Conservation (phyloP, 2,888 invertebrate species). For the Ischnura elegans region DNA sequence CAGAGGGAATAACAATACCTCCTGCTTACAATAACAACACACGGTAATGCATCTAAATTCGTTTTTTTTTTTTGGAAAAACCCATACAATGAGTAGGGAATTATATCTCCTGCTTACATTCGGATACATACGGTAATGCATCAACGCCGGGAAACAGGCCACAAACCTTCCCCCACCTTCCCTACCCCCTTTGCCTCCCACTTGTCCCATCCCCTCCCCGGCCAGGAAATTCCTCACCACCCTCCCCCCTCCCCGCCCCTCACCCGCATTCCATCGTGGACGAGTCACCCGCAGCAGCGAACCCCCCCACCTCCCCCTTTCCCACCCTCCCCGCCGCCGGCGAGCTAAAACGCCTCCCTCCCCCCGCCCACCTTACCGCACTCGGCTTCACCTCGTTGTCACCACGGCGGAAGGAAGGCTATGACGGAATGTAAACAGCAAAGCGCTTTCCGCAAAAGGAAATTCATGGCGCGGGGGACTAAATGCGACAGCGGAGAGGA, state of each 20-base stretch:
- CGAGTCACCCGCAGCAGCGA: slow-evolving; percentile 50
- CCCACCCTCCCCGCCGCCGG: background rate
- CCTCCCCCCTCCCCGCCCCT: background rate
- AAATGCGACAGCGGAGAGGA: background rate
- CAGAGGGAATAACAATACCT: no score
- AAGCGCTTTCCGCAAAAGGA: slow-evolving; percentile 47
- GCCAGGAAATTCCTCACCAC: slow-evolving; percentile 36
- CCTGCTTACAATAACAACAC: no score
- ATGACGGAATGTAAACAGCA: slow-evolving; percentile 60
- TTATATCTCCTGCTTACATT: background rate
- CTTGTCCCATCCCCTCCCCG: slow-evolving; percentile 18
- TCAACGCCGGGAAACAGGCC: slow-evolving; percentile 55
- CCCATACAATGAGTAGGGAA: no score
- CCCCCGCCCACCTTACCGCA: background rate
- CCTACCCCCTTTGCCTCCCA: background rate
- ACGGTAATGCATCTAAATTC: no score
- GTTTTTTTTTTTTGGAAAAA: no score
- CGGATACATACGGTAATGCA: slow-evolving; percentile 27
- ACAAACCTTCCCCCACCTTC: slow-evolving; percentile 29
- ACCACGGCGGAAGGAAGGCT: slow-evolving; percentile 52
- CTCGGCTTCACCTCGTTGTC: slow-evolving; percentile 44
- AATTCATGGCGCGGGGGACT: slow-evolving; percentile 32
- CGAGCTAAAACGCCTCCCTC: background rate
- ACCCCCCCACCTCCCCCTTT: background rate
- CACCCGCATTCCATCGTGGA: slow-evolving; percentile 49